Base-by-base conservation (phyloP, 2,888 invertebrate genomes). In the Pelosia muscerda region DNA sequence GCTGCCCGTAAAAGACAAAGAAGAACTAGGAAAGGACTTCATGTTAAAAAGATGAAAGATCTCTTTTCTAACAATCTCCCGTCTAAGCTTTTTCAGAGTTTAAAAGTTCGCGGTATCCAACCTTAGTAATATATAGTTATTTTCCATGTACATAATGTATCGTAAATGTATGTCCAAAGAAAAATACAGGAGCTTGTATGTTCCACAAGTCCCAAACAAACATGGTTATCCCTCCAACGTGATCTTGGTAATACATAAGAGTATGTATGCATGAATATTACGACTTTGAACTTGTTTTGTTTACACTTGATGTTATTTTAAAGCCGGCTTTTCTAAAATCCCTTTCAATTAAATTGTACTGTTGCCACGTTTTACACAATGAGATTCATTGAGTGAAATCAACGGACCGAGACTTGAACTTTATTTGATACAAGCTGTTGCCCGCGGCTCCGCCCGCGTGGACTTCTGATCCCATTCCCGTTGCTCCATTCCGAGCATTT, bases 181-280 rank as follows among this genome's bases (percentile, higher is more conserved):
- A 8, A 49, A 49, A 49, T n/a, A 49, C 49, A 19, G 9, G 49
- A 49, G 49, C 49, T 49, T n/a, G 19, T 23, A 55, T 55, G 55
- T 55, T 55, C 15, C 25, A 25, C 55, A 25, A 55, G 55, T 55
- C 55, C 55, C 13, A 55, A 26, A 55, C 26, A 55, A 25, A 55
- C 55, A 55, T 2, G 25, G 15, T 6, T 25, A 15, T 25, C 55
- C 55, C 22, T 54, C 53, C 10, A 22, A 54, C 55, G 55, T 15
- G 55, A 55, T 25, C 1, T 55, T 23, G 1, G 23, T 13, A 55
- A 55, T 54, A 31, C 10, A 5, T 28, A n/a, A n/a, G 28, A 5
- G 8, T 28, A 8, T 28, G 9, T 9, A 34, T 42, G 6, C 19
- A 19, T 19, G 42, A n/a, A 49, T n/a, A 49, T 55, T 55, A 15